Percentiles rank a stretch among this genome's conserved stretches.
These are phyloP conservation scores for Acronicta leporina DNA, from an alignment of 2,888 invertebrate genomes.

Conservation along the genomic window DNA sequence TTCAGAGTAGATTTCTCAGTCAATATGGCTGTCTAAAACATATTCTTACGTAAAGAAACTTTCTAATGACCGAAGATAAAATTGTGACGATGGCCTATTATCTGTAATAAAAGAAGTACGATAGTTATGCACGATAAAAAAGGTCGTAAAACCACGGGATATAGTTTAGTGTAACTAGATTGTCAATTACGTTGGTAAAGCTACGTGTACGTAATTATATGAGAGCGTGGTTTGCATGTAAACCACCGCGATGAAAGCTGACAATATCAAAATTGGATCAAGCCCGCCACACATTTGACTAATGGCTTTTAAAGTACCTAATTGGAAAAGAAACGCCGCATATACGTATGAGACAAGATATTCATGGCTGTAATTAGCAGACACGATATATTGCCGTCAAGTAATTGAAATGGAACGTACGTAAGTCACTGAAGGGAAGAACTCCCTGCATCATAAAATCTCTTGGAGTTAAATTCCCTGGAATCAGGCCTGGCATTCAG, in stretches of 20 bases:
- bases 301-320: not conserved
- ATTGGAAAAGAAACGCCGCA: not conserved
- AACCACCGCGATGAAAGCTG: slow-evolving; percentile 23
- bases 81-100: slow-evolving; percentile 51
- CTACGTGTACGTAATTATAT: slow-evolving; percentile 23
- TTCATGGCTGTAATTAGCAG: too few relatives aligned
- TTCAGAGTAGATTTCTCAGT: slow-evolving; percentile 31
- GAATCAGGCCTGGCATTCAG: too few relatives aligned
- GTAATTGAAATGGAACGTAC: too few relatives aligned
- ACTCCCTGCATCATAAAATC: too few relatives aligned
- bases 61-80: slow-evolving; percentile 60
- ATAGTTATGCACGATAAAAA: slow-evolving; percentile 43
- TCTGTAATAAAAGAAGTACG: slow-evolving; percentile 49
- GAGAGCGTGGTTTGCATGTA: slow-evolving; percentile 10
- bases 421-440: too few relatives aligned
- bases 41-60: slow-evolving; percentile 59
- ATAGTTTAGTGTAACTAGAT: slow-evolving; percentile 31
- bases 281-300: not conserved
- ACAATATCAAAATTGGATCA: slow-evolving; percentile 16
- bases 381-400: too few relatives aligned
- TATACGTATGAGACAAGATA: too few relatives aligned
- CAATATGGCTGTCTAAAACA: slow-evolving; percentile 32
- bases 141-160: slow-evolving; percentile 38
- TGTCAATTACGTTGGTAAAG: slow-evolving; percentile 36
- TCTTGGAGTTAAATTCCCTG: too few relatives aligned